Evolutionary conservation across 2,888 invertebrate genomes (phyloP).

Genomic region (Polia nebulosa): DNA sequence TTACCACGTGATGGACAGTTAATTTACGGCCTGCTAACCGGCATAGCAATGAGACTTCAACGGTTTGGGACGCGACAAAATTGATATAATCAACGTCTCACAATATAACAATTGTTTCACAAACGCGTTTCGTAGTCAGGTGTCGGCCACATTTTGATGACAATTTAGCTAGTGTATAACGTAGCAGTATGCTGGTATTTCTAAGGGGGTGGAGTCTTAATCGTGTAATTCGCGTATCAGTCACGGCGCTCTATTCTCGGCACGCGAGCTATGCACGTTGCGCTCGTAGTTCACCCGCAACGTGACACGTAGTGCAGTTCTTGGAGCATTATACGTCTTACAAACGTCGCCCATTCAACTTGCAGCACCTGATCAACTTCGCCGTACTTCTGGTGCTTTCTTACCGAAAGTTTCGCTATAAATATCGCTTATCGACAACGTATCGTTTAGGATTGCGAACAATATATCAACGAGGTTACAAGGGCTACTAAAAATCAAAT

Average conservation of each 20-base stretch:
- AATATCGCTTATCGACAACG: constrained; percentile 31
- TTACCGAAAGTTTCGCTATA: constrained; percentile 17
- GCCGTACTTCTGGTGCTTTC: constrained; percentile 22
- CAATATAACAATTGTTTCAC: constrained; percentile 75
- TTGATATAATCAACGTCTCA: constrained; percentile 75
- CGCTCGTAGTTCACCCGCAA: constrained; percentile 50
- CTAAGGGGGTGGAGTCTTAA: constrained; percentile 13
- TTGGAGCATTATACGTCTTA: constrained; percentile 45
- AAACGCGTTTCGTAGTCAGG: constrained; percentile 63
- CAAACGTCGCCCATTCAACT: constrained; percentile 50
- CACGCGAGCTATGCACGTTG: constrained; percentile 54
- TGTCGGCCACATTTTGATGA: constrained; percentile 66
- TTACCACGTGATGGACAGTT: constrained; percentile 75
- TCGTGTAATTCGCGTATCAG: constrained; percentile 52
- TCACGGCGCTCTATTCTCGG: constrained; percentile 49
- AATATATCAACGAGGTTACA: constrained; percentile 3
- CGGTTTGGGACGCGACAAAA: constrained; percentile 68
- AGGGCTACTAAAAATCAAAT: constrained; percentile 12
- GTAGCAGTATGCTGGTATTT: constrained; percentile 18
- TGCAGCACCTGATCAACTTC: constrained; percentile 52
- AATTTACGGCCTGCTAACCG: constrained; percentile 78
- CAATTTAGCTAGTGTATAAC: constrained; percentile 11
- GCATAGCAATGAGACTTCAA: constrained; percentile 80
- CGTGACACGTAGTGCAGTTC: constrained; percentile 48
- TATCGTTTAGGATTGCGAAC: constrained; percentile 15